A percentile compares a stretch with the other conserved stretches of the same genome.
phyloP scores from a whole-genome alignment of 2,888 invertebrate species.

The Lutraria lutraria region DNA sequence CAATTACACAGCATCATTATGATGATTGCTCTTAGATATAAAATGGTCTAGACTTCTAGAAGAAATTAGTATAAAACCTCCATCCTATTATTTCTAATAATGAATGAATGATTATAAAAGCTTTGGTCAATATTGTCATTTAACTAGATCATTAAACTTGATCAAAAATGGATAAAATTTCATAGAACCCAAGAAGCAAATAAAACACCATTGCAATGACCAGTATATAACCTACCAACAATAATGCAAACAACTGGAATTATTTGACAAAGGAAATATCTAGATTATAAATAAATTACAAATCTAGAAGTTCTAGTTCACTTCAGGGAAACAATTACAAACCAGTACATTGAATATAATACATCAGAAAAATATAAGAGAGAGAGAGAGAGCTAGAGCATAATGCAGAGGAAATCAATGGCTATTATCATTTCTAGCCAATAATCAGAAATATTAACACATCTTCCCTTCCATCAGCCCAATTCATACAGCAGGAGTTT shows the following conservation, averaged over 20 bases:
- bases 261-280: not conserved
- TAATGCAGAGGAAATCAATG: not conserved
- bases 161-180: not conserved
- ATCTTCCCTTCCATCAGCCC: not conserved
- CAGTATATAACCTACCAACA: too few species aligned
- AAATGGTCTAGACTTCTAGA: not conserved
- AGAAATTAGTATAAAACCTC: not conserved
- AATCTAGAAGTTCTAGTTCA: not conserved
- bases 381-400: not conserved
- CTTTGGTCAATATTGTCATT: not conserved
- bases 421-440: not conserved
- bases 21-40: not conserved
- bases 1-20: not conserved
- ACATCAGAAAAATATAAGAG: not conserved
- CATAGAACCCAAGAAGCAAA: not conserved
- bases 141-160: not conserved
- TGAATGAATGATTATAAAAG: not conserved
- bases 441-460: slow-evolving; percentile 15
- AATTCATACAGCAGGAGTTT: not conserved
- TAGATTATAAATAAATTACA: not conserved
- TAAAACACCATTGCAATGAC: not conserved
- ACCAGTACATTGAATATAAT: not conserved
- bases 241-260: not conserved
- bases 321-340: not conserved
- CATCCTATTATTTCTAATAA: not conserved